Conservation (phyloP, 2,888 invertebrate genomes). For the Clostera curtula region DNA sequence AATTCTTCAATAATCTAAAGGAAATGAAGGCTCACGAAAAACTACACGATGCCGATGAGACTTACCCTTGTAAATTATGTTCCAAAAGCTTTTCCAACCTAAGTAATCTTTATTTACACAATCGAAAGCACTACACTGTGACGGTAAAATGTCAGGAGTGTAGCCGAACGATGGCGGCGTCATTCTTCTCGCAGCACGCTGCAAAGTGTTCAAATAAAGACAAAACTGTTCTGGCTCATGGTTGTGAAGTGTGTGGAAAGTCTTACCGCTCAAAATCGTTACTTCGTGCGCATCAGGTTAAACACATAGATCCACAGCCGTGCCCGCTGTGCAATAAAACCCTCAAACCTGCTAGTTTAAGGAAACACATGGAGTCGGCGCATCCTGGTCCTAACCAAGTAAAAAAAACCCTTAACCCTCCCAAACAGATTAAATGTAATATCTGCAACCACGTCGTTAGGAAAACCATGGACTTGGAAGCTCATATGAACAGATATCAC, state of each 20-base stretch:
- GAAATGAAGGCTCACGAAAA: constrained; percentile 34
- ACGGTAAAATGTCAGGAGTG: constrained; percentile 32
- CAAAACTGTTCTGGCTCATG: constrained; percentile 14
- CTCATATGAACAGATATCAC: constrained; percentile 34
- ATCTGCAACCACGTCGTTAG: constrained; percentile 26
- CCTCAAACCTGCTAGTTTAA: constrained; percentile 19
- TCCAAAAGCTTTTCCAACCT: constrained; percentile 29
- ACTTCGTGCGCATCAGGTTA: constrained; percentile 25
- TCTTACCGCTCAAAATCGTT: constrained; percentile 21
- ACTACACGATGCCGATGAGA: constrained; percentile 22
- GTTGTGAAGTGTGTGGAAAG: constrained; percentile 37
- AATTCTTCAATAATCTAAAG: constrained; percentile 31
- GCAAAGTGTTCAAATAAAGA: constrained; percentile 24
- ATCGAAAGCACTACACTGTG: constrained; percentile 33
- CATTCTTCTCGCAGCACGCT: constrained; percentile 32
- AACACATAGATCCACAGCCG: constrained; percentile 24
- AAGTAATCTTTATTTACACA: constrained; percentile 34
- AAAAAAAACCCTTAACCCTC: neutral
- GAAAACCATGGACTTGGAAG: constrained; percentile 26
- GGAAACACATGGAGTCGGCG: constrained; percentile 31
- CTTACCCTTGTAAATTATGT: constrained; percentile 37
- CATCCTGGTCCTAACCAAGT: no score
- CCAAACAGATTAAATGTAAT: constrained; percentile 14
- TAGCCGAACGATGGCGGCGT: constrained; percentile 28
- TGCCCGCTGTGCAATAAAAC: constrained; percentile 28